A percentile compares a stretch with the other conserved stretches of the same genome.
Evolutionary conservation across 2,113 vertebrate species (phyloP).

Genomic region (Marcusenius ussheri): DNA sequence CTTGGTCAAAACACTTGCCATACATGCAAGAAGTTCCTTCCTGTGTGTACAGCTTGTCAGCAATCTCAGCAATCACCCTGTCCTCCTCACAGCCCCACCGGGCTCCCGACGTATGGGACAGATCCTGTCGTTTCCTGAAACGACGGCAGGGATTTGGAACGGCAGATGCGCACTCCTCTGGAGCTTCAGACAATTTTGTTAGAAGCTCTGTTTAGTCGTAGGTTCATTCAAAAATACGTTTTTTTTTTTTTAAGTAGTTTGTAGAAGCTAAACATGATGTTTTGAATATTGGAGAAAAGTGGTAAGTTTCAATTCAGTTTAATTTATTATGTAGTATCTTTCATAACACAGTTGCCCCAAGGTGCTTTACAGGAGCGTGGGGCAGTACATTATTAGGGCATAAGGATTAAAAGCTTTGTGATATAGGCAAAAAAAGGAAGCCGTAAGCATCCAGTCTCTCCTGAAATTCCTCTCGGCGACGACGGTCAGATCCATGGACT

Average conservation of each 20-base stretch:
- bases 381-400: background rate
- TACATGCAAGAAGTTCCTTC: background rate
- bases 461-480: background rate
- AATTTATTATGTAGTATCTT: background rate
- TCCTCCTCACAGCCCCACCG: background rate
- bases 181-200: background rate
- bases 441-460: background rate
- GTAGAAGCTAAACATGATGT: background rate
- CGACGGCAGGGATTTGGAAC: background rate
- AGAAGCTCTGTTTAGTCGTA: background rate
- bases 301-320: background rate
- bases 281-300: background rate
- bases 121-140: background rate
- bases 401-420: background rate
- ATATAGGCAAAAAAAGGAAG: background rate
- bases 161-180: background rate
- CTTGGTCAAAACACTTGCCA: background rate
- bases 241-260: background rate
- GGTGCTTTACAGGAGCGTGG: background rate
- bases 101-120: background rate
- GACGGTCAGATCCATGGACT: background rate
- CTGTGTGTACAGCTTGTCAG: background rate
- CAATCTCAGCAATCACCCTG: background rate
- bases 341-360: background rate
- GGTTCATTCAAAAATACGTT: background rate